Base-by-base conservation (phyloP, 1,140 invertebrate genomes). In the Pogonomyrmex barbatus region DNA sequence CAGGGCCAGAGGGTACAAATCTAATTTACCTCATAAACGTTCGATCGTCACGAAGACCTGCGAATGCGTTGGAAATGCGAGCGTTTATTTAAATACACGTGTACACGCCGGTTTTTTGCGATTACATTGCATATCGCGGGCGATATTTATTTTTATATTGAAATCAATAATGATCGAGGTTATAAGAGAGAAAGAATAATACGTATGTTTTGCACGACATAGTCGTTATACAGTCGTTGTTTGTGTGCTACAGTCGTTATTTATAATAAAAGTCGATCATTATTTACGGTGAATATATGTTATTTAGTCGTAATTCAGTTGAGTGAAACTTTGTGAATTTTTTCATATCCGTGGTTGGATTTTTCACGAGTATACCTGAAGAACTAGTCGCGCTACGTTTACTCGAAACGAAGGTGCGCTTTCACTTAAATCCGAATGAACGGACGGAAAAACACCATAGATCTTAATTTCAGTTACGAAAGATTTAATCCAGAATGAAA, bases 11-110 rank as follows among this genome's bases (percentile, higher is more conserved):
- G 52, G 24, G 10, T 36, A 42, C 30, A 83, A 83, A 83, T 73
- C 45, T 73, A 73, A 73, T 83, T 83, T 73, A 54, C n/a, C 4
- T 58, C 5, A 54, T 60, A 58, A 71, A 82, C 39, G 65, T 56
- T 45, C 39, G 65, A 17, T 73, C 12, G 30, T 60, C 39, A 30
- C 17, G 68, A 60, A 73, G 30, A 73, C 42, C 42, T 39, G 54
- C 17, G 39, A 73, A 82, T 10, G 10, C 14, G 12, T 60, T 30
- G 52, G 2, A 45, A 71, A 50, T n/a, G 14, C 8, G 5, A 54
- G 8, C 56, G 30, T 39, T n/a, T n/a, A 47, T 60, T 83, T 60
- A 17, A 47, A 73, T 39, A n/a, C 2, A 24, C 36, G 14, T 62
- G 14, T n/a, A 14, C 52, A 24, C 2, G 5, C n/a, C n/a, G 6